Evolutionary conservation across 2,888 invertebrate genomes (phyloP).

Genomic region (Nipponacmea schrenckii): DNA sequence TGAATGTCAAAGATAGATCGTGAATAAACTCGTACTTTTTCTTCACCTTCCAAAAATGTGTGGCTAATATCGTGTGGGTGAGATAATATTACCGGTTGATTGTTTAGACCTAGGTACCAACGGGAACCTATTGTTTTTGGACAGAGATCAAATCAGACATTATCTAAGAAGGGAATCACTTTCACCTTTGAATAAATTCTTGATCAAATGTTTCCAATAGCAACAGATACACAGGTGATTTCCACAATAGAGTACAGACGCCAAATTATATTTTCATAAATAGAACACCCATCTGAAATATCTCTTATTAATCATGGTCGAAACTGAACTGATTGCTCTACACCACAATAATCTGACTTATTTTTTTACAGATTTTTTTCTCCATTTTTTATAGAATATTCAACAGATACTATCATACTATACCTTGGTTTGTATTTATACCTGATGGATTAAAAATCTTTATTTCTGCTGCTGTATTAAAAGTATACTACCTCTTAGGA

Average conservation of each 20-base stretch:
- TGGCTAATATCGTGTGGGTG: not conserved
- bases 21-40: not conserved
- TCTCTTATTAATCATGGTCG: too few relatives aligned
- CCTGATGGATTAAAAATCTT: too few relatives aligned
- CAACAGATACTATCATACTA: too few relatives aligned
- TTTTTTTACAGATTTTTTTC: too few relatives aligned
- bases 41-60: not conserved
- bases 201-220: constrained; percentile 5
- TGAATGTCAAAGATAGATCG: constrained; percentile 5
- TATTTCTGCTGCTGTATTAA: too few relatives aligned
- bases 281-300: too few relatives aligned
- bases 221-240: constrained; percentile 1
- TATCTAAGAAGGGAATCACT: not conserved
- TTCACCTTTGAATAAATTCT: not conserved
- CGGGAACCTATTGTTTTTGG: constrained; percentile 5
- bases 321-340: too few relatives aligned
- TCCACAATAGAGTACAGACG: not conserved
- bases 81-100: not conserved
- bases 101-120: not conserved
- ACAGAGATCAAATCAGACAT: not conserved
- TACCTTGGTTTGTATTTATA: too few relatives aligned
- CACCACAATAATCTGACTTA: too few relatives aligned
- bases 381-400: too few relatives aligned
- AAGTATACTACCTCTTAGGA: too few relatives aligned
- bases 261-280: too few relatives aligned